Evolutionary conservation across 2,113 vertebrate genomes (phyloP).

Genomic region (Tor tambroides): DNA sequence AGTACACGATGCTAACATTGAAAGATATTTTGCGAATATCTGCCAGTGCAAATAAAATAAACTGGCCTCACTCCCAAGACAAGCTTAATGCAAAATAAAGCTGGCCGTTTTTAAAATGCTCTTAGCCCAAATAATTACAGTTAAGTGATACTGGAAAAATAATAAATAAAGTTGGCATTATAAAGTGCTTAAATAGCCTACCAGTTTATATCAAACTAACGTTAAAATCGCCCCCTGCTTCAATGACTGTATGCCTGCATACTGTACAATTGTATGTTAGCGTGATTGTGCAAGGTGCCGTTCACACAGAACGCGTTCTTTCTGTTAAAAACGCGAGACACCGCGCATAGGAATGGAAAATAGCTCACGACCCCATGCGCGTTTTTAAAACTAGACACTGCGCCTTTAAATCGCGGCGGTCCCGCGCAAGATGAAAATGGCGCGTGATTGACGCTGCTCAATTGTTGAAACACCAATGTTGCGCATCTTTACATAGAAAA

Average conservation of each 20-base stretch:
- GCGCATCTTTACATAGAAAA: neutral
- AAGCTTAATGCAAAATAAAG: neutral
- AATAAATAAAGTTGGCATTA: slow-evolving; percentile 61
- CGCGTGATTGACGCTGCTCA: too few relatives aligned
- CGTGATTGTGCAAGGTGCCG: neutral
- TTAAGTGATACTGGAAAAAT: neutral
- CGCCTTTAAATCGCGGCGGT: neutral
- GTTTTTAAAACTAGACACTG: neutral
- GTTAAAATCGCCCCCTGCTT: neutral
- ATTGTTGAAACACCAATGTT: neutral
- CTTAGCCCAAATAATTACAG: neutral
- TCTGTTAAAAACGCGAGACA: neutral
- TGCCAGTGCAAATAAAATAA: neutral
- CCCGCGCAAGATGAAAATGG: neutral
- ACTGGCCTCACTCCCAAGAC: neutral
- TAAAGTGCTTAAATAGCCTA: slow-evolving; percentile 83
- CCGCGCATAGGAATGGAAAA: neutral
- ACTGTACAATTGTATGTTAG: slow-evolving; percentile 52
- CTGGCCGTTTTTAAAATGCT: neutral
- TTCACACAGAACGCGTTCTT: neutral
- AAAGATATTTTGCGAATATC: neutral
- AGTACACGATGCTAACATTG: neutral
- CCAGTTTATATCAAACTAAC: slow-evolving; percentile 44
- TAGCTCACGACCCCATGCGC: neutral
- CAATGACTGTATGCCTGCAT: neutral